Base-by-base conservation (phyloP, 2,888 invertebrate species). In the Caenorhabditis drosophilae region DNA sequence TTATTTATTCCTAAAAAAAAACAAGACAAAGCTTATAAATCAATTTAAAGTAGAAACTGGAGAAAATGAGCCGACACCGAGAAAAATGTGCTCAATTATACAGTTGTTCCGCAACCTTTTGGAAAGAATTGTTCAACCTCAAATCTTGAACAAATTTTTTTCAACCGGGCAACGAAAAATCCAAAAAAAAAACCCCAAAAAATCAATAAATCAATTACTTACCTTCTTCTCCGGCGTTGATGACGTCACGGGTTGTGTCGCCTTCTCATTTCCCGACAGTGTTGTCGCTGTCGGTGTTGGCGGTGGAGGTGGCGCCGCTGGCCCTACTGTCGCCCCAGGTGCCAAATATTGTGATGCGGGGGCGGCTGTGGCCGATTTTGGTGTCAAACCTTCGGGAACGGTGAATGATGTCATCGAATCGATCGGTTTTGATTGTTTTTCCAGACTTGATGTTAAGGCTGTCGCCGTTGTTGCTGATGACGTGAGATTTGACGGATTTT, bases 401-500 rank as follows among this genome's bases (percentile, higher is more conserved):
- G 50, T 50, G 22, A 50, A 50, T 11, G 38, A 38, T 20, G 50
- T 50, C 27, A 40, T 50, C 41, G 50, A 40, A 41, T 40, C 22
- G 15, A 20, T 27, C 20, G 50, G 12, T 31, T 31, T 31, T 9
- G 12, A 31, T 31, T 6, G 31, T 6, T 9, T 12, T 31, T 31
- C 31, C 31, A 9, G 6, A 31, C 31, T 12, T 6, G 31, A 31
- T 31, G 31, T 12, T 31, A 12, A 12, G 12, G 12, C n/a, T 36
- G 11, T 4, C 4, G 36, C 36, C 36, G 36, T n/a, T 36, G 36
- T 15, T 12, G 4, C 36, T 4, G 36, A 7, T 12, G 36, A n/a
- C n/a, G n/a, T n/a, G n/a, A n/a, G n/a, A n/a, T n/a, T n/a, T n/a
- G n/a, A n/a, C n/a, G n/a, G n/a, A n/a, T n/a, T n/a, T n/a, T n/a